These are phyloP conservation scores for Sinelater perroti DNA, from an alignment of 2,888 invertebrate genomes.

Conservation along the genomic window DNA sequence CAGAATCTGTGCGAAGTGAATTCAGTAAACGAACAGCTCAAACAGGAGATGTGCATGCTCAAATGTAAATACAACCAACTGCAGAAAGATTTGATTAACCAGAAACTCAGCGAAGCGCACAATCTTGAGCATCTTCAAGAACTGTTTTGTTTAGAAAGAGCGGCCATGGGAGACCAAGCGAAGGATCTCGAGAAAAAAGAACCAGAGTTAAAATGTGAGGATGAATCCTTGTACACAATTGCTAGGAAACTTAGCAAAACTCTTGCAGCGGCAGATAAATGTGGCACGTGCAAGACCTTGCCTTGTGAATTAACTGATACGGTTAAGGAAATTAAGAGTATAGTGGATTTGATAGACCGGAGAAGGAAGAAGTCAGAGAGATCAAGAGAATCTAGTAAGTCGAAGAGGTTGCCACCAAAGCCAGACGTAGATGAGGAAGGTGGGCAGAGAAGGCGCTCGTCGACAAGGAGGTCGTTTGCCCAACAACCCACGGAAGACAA, in stretches of 20 bases:
- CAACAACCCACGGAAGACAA: too few species aligned
- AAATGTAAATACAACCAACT: conserved; percentile 51
- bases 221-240: conserved; percentile 47
- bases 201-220: not conserved
- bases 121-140: too few species aligned
- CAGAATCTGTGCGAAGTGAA: conserved; percentile 51
- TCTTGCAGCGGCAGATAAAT: conserved; percentile 37
- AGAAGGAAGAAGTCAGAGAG: not conserved
- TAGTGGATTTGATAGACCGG: conserved; percentile 51
- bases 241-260: conserved; percentile 53
- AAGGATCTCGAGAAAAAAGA: too few species aligned
- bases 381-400: not conserved
- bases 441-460: too few species aligned
- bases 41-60: conserved; percentile 48
- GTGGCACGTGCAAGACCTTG: conserved; percentile 36
- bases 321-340: conserved; percentile 51
- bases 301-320: conserved; percentile 52
- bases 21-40: conserved; percentile 49
- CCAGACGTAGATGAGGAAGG: too few species aligned
- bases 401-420: too few species aligned
- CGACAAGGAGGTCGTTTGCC: too few species aligned
- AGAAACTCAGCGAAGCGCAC: conserved; percentile 57
- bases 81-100: conserved; percentile 57
- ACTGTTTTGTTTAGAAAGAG: too few species aligned
- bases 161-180: not conserved